Evolutionary conservation across 1,140 invertebrate species (phyloP).

Genomic region (Drosophila guanche): DNA sequence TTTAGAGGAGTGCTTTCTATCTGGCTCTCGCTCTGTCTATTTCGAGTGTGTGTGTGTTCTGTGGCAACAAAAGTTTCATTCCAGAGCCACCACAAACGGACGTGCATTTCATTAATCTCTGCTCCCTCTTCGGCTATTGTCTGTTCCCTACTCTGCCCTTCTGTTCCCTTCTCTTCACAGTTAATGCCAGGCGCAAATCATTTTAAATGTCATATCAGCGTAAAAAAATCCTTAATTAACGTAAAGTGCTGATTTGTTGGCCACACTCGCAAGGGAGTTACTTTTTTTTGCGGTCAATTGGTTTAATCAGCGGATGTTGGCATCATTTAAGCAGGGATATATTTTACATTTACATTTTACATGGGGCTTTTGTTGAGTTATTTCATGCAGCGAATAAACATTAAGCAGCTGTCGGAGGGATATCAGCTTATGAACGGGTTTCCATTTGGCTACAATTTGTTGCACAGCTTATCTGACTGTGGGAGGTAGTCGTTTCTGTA

Average conservation of each 20-base stretch:
- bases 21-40: neutral
- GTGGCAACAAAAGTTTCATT: constrained; percentile 57
- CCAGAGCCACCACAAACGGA: constrained; percentile 19
- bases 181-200: constrained; percentile 43
- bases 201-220: constrained; percentile 62
- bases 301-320: constrained; percentile 37
- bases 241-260: constrained; percentile 73
- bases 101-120: constrained; percentile 64
- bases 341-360: constrained; percentile 31
- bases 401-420: constrained; percentile 8
- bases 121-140: neutral
- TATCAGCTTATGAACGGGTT: constrained; percentile 7
- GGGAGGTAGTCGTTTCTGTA: too few relatives aligned
- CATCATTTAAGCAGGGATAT: constrained; percentile 20
- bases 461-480: too few relatives aligned
- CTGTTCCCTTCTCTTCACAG: neutral
- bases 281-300: constrained; percentile 37
- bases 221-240: constrained; percentile 67
- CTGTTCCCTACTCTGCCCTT: neutral
- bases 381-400: constrained; percentile 15
- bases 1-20: constrained; percentile 1
- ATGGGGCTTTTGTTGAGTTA: constrained; percentile 23
- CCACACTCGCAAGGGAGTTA: constrained; percentile 20
- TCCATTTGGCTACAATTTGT: neutral
- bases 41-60: neutral